phyloP scores from a whole-genome alignment of 2,797 vertebrate genomes.

The Crocidura indochinensis region DNA sequence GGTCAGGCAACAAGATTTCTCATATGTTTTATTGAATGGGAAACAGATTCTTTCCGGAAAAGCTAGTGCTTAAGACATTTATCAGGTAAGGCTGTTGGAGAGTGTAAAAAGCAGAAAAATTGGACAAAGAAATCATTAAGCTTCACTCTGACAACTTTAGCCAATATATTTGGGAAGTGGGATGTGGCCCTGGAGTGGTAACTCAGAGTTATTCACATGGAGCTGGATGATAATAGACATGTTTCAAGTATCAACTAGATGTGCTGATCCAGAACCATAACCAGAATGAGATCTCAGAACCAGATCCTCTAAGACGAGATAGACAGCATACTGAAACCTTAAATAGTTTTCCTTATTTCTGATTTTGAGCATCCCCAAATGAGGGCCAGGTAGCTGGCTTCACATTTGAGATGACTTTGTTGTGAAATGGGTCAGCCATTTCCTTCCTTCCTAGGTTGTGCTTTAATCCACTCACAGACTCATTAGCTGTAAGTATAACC shows the following conservation, averaged over 20 bases:
- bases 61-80: background rate
- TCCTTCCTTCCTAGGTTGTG: background rate
- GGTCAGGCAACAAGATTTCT: background rate
- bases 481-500: background rate
- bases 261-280: no score
- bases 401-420: background rate
- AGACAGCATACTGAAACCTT: background rate
- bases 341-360: background rate
- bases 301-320: no score
- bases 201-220: background rate
- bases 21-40: background rate
- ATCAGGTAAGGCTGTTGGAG: background rate
- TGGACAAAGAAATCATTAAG: background rate
- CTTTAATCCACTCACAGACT: background rate
- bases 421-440: background rate
- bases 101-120: background rate
- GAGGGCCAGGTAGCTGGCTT: background rate
- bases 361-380: background rate
- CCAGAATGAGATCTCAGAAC: no score
- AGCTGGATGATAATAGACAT: background rate
- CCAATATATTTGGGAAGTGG: background rate
- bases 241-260: background rate
- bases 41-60: slow-evolving; percentile 9
- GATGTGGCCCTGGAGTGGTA: background rate
- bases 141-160: background rate